Percentiles rank a stretch among this genome's conserved stretches.
phyloP scores from a whole-genome alignment of 2,797 vertebrate genomes.

The Anguilla obscura region DNA sequence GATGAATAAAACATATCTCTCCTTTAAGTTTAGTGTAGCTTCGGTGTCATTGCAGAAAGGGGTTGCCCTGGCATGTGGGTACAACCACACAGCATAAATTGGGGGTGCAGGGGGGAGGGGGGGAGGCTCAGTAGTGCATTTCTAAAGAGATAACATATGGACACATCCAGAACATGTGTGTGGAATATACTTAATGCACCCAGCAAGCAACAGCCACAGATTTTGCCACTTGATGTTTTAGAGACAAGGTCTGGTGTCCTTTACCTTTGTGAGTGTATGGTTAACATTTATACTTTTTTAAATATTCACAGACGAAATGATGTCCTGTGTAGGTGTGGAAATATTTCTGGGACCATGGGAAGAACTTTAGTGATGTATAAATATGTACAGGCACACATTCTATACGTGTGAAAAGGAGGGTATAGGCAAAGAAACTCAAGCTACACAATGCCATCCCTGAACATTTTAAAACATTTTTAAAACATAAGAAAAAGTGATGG shows the following conservation, averaged over 20 bases:
- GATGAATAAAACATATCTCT: neutral
- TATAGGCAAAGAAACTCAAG: neutral
- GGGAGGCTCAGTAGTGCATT: neutral
- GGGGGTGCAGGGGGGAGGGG: no score
- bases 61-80: neutral
- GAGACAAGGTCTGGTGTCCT: neutral
- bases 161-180: neutral
- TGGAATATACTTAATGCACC: conserved; percentile 1
- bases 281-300: neutral
- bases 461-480: neutral
- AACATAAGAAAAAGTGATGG: no score
- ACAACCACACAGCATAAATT: neutral
- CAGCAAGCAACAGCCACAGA: neutral
- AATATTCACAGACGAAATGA: no score
- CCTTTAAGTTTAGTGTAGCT: neutral
- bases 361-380: no score
- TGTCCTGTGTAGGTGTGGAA: no score
- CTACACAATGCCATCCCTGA: neutral
- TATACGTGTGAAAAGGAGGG: neutral
- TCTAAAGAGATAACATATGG: neutral
- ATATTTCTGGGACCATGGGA: no score
- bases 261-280: neutral
- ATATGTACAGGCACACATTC: neutral
- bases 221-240: neutral
- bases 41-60: neutral